A percentile compares a stretch with the other conserved stretches of the same genome.
phyloP scores from a whole-genome alignment of 2,888 invertebrate genomes.

The Stomorhina lunata region DNA sequence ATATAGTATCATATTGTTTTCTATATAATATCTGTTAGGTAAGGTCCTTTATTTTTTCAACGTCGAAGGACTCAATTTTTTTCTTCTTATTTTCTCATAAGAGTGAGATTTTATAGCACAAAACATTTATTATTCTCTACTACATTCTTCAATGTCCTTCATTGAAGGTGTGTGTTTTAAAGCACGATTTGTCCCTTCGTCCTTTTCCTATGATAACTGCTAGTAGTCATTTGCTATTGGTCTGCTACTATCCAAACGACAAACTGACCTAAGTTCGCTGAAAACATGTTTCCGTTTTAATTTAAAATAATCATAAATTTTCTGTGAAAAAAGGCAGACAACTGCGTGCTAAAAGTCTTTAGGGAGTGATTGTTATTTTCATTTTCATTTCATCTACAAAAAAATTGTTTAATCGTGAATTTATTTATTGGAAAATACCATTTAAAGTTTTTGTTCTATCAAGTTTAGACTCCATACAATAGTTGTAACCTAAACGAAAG shows the following conservation, averaged over 20 bases:
- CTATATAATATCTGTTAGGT: conserved; percentile 18
- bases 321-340: conserved; percentile 62
- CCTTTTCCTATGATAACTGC: neutral
- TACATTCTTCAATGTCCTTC: neutral
- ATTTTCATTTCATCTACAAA: conserved; percentile 65
- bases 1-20: conserved; percentile 8
- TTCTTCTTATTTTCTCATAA: conserved; percentile 13
- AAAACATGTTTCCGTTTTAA: conserved; percentile 79
- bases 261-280: conserved; percentile 67
- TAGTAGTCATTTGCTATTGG: neutral
- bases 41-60: conserved; percentile 36
- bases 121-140: conserved; percentile 50
- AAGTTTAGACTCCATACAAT: neutral
- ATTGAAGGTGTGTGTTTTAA: neutral
- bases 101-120: conserved; percentile 55
- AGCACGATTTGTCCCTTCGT: neutral
- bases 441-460: conserved; percentile 25
- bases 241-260: conserved; percentile 4
- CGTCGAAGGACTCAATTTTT: neutral
- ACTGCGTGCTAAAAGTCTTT: conserved; percentile 74
- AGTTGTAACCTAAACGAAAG: conserved; percentile 21
- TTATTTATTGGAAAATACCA: conserved; percentile 38
- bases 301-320: conserved; percentile 80
- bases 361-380: conserved; percentile 75
- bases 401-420: conserved; percentile 22